These are phyloP conservation scores for Drosophila meridionalis DNA, from an alignment of 2,888 invertebrate genomes.

Conservation along the genomic window DNA sequence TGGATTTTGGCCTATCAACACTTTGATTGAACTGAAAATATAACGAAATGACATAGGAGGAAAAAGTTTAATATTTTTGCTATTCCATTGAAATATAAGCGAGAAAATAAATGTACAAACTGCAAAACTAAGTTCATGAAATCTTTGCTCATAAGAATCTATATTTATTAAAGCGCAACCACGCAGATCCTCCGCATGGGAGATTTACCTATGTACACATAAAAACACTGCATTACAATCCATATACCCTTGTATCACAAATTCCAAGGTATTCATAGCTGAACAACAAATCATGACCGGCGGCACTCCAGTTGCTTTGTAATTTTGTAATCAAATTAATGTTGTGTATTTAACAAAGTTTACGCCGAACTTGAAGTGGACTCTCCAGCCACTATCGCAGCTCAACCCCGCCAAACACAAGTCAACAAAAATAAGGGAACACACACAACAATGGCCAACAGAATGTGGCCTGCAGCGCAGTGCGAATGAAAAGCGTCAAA, in stretches of 20 bases:
- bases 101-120: too few species aligned
- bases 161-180: too few species aligned
- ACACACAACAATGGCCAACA: constrained; percentile 19
- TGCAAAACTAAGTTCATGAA: too few species aligned
- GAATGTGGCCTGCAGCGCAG: constrained; percentile 30
- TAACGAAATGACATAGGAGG: neutral
- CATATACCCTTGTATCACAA: neutral
- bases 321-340: constrained; percentile 73
- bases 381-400: neutral
- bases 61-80: too few species aligned
- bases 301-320: constrained; percentile 49
- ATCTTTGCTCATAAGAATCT: too few species aligned
- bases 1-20: neutral
- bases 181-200: too few species aligned
- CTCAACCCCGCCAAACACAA: neutral
- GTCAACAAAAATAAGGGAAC: constrained; percentile 6
- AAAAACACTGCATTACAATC: too few species aligned
- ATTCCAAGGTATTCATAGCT: constrained; percentile 8
- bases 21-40: neutral
- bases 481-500: constrained; percentile 51
- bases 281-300: constrained; percentile 35
- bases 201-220: too few species aligned
- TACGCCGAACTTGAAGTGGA: constrained; percentile 33
- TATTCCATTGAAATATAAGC: too few species aligned
- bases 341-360: constrained; percentile 71